Conservation (phyloP, 2,797 vertebrate genomes). For the Pantherophis vulpinus region DNA sequence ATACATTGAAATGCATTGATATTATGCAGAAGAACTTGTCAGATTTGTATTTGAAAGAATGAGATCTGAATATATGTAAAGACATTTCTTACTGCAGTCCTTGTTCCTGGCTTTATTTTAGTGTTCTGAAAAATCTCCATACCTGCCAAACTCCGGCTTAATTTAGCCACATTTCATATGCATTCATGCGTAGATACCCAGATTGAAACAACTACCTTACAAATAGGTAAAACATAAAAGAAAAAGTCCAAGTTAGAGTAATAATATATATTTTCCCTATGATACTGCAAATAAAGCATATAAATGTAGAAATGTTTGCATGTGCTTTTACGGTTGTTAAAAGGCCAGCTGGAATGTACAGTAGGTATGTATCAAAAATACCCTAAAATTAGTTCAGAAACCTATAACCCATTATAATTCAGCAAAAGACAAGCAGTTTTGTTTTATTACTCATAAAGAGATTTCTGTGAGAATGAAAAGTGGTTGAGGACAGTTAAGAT, state of each 20-base stretch:
- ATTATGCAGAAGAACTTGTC: background rate
- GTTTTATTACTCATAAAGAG: background rate
- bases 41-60: background rate
- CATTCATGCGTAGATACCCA: background rate
- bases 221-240: background rate
- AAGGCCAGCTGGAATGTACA: background rate
- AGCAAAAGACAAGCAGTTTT: background rate
- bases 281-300: background rate
- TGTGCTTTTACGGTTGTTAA: background rate
- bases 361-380: background rate
- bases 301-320: background rate
- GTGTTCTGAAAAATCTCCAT: background rate
- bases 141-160: background rate
- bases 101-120: background rate
- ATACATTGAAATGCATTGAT: background rate
- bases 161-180: background rate
- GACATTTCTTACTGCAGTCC: background rate
- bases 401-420: background rate
- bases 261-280: background rate
- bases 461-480: too few relatives aligned
- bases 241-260: background rate
- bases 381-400: background rate
- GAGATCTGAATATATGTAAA: background rate
- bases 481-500: background rate
- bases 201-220: background rate